Percentiles rank a stretch among this genome's conserved stretches.
Evolutionary conservation across 37 sponge, comb jelly and placozoan species (phyloP).

Genomic region (Amphimedon queenslandica): DNA sequence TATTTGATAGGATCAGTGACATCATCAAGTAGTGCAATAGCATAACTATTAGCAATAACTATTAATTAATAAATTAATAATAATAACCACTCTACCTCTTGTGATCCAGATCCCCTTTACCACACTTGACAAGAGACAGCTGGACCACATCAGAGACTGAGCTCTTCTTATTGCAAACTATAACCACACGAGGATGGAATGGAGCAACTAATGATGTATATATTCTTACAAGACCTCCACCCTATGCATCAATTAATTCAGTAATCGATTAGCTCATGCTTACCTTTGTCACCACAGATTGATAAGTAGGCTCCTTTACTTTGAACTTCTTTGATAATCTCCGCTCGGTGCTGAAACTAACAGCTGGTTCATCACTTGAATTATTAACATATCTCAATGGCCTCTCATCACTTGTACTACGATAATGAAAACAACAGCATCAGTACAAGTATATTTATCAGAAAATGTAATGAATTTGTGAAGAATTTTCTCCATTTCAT

Average conservation of each 20-base stretch:
- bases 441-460: too few relatives aligned
- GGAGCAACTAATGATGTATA: conserved; percentile 65
- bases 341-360: not conserved
- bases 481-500: too few relatives aligned
- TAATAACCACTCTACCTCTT: conserved; percentile 32
- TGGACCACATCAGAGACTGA: conserved; percentile 38
- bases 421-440: not conserved
- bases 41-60: conserved; percentile 10
- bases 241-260: too few relatives aligned
- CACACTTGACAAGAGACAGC: conserved; percentile 48
- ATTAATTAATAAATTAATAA: not conserved
- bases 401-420: not conserved
- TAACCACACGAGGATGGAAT: conserved; percentile 40
- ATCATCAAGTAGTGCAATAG: conserved; percentile 30
- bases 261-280: too few relatives aligned
- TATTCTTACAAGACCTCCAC: conserved; percentile 63
- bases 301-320: conserved; percentile 45
- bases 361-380: not conserved
- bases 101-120: conserved; percentile 40
- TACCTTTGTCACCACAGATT: conserved; percentile 22
- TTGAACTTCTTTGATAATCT: conserved; percentile 4
- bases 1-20: conserved; percentile 11
- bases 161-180: conserved; percentile 54
- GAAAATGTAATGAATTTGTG: too few relatives aligned
- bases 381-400: not conserved